phyloP scores from a whole-genome alignment of 2,113 vertebrate genomes.

The Phylloscopus trochiloides region DNA sequence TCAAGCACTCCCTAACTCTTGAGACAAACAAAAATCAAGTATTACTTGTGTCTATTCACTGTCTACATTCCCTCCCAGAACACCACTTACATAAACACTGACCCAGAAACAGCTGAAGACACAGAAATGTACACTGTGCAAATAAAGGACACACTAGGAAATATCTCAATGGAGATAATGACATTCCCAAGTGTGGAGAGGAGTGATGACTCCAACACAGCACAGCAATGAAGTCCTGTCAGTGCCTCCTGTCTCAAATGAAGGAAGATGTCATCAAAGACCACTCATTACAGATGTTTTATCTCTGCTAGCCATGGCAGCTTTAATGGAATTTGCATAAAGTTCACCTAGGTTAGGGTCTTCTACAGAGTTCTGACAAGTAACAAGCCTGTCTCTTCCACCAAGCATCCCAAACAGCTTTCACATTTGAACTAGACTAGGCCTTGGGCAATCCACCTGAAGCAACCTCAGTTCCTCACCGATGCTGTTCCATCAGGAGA shows the following conservation, averaged over 20 bases:
- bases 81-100: background rate
- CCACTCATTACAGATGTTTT: background rate
- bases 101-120: background rate
- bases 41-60: background rate
- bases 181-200: background rate
- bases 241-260: background rate
- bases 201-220: background rate
- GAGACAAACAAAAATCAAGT: background rate
- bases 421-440: background rate
- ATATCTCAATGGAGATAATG: background rate
- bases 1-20: background rate
- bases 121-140: background rate
- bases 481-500: background rate
- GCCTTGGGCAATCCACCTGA: background rate
- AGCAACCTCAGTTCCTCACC: background rate
- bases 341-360: background rate
- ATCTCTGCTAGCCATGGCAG: background rate
- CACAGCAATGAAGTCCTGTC: background rate
- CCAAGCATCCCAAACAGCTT: background rate
- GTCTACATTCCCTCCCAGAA: background rate
- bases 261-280: background rate
- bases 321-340: background rate
- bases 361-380: background rate
- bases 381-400: background rate
- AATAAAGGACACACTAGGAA: background rate